Base-by-base conservation (phyloP, 2,888 invertebrate genomes). In the Stenolophus ochropezus region DNA sequence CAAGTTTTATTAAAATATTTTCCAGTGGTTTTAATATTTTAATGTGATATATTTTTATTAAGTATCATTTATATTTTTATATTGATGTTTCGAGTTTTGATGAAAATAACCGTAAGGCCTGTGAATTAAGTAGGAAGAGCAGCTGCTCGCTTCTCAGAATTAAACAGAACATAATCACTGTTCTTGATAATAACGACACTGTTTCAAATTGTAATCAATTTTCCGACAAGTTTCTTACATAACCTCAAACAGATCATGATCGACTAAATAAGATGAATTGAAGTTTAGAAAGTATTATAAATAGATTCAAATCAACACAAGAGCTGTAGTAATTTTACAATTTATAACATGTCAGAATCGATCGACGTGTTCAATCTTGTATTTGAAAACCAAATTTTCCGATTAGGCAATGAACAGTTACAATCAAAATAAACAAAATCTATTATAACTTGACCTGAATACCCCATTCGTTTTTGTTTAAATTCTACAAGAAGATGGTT, bases 61-160 rank as follows among this genome's bases (percentile, higher is more conserved):
- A n/a, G n/a, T n/a, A n/a, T n/a, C n/a, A n/a, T n/a, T n/a, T n/a
- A n/a, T n/a, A n/a, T n/a, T n/a, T n/a, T n/a, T n/a, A n/a, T n/a
- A n/a, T n/a, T n/a, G n/a, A n/a, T n/a, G n/a, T n/a, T n/a, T n/a
- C n/a, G n/a, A n/a, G n/a, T n/a, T n/a, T n/a, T n/a, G n/a, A n/a
- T n/a, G n/a, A n/a, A n/a, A n/a, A n/a, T n/a, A n/a, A n/a, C 27
- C 18, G 61, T 23, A 33, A 27, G 11, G 23, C 23, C 23, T 61
- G 65, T 33, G 42, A 69, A 69, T 33, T 61, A 61, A 61, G 61
- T 61, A 61, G 61, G 61, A 61, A 61, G 61, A 33, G 33, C 65
- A 69, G 65, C 65, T 69, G 65, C 20, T 69, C 11, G 1, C 8
- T 69, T 69, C 65, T 33, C 3, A 18, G 65, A 69, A 69, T 33